These are phyloP conservation scores for Coreoperca whiteheadi DNA, from an alignment of 2,113 vertebrate species.

Conservation along the genomic window DNA sequence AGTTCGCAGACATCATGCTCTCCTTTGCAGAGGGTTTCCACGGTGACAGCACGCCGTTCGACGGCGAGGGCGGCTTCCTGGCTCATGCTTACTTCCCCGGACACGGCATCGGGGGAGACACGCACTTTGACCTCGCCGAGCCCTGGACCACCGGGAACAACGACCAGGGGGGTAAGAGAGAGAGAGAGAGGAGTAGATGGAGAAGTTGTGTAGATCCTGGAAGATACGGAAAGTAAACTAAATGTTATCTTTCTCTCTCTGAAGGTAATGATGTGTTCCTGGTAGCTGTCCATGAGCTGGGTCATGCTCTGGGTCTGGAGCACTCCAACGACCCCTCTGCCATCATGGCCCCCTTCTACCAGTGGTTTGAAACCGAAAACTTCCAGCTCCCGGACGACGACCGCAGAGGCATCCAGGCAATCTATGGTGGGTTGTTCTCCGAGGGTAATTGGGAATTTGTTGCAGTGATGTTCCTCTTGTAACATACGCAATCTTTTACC, in stretches of 20 bases:
- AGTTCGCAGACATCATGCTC: conserved; percentile 94
- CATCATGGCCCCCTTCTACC: conserved; percentile 96
- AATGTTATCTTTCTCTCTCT: background rate
- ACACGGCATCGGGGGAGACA: conserved; percentile 91
- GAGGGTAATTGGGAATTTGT: background rate
- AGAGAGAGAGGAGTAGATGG: background rate
- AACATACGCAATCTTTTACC: background rate
- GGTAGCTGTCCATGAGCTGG: conserved; percentile 92
- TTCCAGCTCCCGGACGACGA: conserved; percentile 92
- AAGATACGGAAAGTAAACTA: background rate
- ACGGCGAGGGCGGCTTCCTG: conserved; percentile 92
- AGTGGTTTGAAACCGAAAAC: conserved; percentile 93
- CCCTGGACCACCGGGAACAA: conserved; percentile 90
- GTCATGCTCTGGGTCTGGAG: conserved; percentile 92
- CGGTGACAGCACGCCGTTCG: conserved; percentile 93
- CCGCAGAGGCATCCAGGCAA: conserved; percentile 89
- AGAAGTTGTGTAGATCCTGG: background rate
- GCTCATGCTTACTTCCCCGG: conserved; percentile 95
- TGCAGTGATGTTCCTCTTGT: background rate
- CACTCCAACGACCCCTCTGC: conserved; percentile 91
- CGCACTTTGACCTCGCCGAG: conserved; percentile 92
- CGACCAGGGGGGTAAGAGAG: conserved; percentile 88
- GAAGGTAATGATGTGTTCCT: conserved; percentile 93
- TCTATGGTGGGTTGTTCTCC: conserved; percentile 86
- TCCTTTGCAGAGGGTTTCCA: conserved; percentile 93